Evolutionary conservation across 30 jellyfish, hydroid and myxozoan genomes (phyloP), one percentile per base, ranked within the genome.

Genomic region (Aurelia aurita): DNA sequence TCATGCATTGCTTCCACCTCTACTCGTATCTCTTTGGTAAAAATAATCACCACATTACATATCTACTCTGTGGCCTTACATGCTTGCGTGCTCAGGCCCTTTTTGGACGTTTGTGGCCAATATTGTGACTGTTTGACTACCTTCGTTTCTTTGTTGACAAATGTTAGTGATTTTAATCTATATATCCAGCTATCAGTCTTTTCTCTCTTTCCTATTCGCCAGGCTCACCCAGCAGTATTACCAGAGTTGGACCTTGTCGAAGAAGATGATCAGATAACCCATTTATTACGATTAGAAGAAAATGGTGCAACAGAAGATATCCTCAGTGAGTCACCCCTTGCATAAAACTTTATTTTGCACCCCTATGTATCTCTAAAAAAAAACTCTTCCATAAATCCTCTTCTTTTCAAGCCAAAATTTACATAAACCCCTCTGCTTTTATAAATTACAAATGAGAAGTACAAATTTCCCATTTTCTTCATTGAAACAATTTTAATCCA

Each of bases 261-360:
- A 77, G 99, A 96, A 72, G 99, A 96, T 74, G 99, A 96, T 51
- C 99, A 96, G 66, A 91, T 96, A 58, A 96, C 99, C 8, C 99
- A 96, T 79, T 61, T 96, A 71, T 67, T 96, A 20, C 60, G 99
- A 62, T 54, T 96, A n/a, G 98, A 96, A 54, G 99, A 96, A 46
- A 72, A 80, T 66, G 98, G 98, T 53, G 72, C 96, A 1, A 84
- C 95, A 0, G 99, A 96, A 31, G 99, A 96, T 71, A 61, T 76
- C 29, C 72, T 96, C 26, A 95, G 99, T 95, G 58, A 25, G 99
- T 20, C 45, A 43, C 13, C 16, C 51, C 13, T 39, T 39, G 51
- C 15, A 34, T 34, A 9, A 39, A 39, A 4, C 51, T 39, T 39
- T 15, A 10, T 35, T 16, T n/a, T 5, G n/a, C 23, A 25, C 28